A percentile compares a stretch with the other conserved stretches of the same genome.
phyloP scores from a whole-genome alignment of 2,888 invertebrate genomes.

The Scaptomyza caliginosa region DNA sequence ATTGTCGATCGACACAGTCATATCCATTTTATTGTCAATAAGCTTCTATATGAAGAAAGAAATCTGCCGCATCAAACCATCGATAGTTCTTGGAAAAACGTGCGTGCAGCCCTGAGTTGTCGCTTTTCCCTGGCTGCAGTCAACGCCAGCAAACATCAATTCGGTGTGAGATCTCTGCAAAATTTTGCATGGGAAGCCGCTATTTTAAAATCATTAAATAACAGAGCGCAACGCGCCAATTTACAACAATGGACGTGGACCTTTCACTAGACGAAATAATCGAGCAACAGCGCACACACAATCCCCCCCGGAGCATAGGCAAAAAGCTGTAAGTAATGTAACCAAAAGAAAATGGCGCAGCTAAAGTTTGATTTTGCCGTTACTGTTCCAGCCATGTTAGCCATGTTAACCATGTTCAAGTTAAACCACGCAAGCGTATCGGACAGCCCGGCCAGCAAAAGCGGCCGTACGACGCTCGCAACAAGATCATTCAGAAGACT shows the following conservation, averaged over 20 bases:
- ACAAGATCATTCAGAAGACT: constrained; percentile 91
- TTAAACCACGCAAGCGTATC: constrained; percentile 46
- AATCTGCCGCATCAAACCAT: background rate
- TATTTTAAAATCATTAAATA: constrained; percentile 1
- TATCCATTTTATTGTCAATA: background rate
- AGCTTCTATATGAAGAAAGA: background rate
- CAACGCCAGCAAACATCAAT: background rate
- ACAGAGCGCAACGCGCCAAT: constrained; percentile 8
- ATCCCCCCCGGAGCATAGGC: constrained; percentile 36
- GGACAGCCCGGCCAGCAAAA: constrained; percentile 36
- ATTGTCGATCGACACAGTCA: too few species aligned
- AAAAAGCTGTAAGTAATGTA: constrained; percentile 61
- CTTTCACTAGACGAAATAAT: constrained; percentile 64
- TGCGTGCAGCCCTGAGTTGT: constrained; percentile 11
- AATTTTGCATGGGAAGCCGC: background rate
- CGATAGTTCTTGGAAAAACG: background rate
- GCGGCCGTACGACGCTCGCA: constrained; percentile 87
- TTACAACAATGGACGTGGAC: constrained; percentile 52
- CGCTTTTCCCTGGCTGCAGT: constrained; percentile 8
- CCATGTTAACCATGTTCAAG: constrained; percentile 7
- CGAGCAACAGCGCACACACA: constrained; percentile 56
- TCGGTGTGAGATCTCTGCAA: background rate
- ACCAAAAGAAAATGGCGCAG: constrained; percentile 59
- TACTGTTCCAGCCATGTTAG: constrained; percentile 17
- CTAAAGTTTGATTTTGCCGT: background rate